Conservation (phyloP, 1,140 invertebrate species). For the Araneus ventricosus region DNA sequence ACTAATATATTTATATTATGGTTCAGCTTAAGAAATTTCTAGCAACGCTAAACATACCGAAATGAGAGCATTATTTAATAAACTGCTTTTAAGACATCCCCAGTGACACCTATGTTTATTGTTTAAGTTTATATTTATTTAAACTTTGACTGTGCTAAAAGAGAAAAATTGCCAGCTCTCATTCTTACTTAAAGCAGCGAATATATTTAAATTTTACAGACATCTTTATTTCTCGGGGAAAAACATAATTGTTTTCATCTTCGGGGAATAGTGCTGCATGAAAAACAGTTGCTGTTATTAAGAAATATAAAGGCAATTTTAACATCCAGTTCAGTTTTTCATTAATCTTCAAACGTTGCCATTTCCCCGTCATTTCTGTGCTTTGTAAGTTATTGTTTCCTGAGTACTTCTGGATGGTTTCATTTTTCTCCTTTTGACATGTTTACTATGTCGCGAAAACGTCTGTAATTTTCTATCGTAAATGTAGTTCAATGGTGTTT, state of each 20-base stretch:
- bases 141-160: not conserved
- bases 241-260: not conserved
- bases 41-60: no score
- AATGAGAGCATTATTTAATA: not conserved
- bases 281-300: not conserved
- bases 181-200: not conserved
- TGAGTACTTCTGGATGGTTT: not conserved
- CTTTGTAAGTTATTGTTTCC: not conserved
- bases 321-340: not conserved
- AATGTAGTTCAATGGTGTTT: no score
- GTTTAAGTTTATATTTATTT: not conserved
- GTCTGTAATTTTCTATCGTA: no score
- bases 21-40: no score
- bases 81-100: not conserved
- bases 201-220: not conserved
- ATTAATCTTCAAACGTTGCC: not conserved
- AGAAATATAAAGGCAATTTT: not conserved
- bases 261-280: not conserved
- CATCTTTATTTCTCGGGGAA: not conserved
- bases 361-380: not conserved
- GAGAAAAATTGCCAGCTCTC: not conserved
- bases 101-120: not conserved
- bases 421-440: no score
- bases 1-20: no score
- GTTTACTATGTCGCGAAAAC: no score